Base-by-base conservation (phyloP, 30 jellyfish, hydroid and myxozoan species). In the Turritopsis dohrnii region DNA sequence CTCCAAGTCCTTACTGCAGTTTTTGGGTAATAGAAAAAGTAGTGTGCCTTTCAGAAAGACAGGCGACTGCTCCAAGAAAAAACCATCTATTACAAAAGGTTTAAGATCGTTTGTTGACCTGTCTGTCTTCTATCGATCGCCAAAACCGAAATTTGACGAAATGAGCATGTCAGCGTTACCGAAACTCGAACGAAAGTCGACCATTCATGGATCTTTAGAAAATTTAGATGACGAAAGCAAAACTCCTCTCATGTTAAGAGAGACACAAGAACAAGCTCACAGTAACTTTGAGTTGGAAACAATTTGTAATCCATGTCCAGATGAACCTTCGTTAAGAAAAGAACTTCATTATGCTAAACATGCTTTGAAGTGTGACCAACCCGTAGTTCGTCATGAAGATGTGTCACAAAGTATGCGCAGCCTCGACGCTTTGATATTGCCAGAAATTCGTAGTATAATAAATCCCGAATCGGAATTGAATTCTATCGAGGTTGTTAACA, bases 361-460 rank as follows among this genome's bases (percentile, higher is more conserved):
- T 5, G 13, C 60, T 41, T 41, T 13, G 13, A 41, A 41, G 13
- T 41, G 9, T 41, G 60, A 41, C 9, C 60, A 41, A 41, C 60
- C 60, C 13, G 13, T 41, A 41, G 60, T 41, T 41, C 13, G 60
- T 41, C 60, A 41, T 5, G 60, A 41, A 3, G 74, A 23, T 28
- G 18, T 0, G 7, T 1, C 75, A 28, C 52, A 76, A 9, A 54
- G 25, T 18, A 53, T 84, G 21, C 75, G 28, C 27, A 52, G 81
- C 75, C 66, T 84, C 17, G 90, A 84, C 52, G 90, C 90, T 7
- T 21, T 84, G 29, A 84, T 84, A 22, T n/a, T 84, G 23, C 90
- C 90, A 31, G 88, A 75, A 27, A 21, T 84, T 0, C 21, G 71
- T 21, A 65, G 72, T 28, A 19, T 30, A n/a, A 65, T 87, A 65